These are phyloP conservation scores for Rostratula benghalensis DNA, from an alignment of 2,113 vertebrate species.

Conservation along the genomic window DNA sequence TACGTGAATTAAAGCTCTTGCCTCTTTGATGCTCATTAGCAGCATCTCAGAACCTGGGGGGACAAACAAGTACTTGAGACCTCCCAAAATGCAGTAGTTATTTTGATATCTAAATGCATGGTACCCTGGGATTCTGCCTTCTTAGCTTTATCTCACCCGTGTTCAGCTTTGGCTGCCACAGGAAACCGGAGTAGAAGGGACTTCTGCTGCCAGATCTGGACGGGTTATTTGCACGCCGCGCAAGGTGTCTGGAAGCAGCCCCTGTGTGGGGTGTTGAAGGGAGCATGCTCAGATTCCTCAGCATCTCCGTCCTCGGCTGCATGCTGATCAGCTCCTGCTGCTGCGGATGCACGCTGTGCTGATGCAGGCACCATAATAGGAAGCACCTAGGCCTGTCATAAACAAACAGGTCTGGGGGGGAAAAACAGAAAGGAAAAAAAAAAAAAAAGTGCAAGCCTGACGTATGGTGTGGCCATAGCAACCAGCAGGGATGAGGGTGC, in stretches of 20 bases:
- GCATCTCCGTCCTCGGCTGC: constrained; percentile 32
- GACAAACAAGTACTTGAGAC: background rate
- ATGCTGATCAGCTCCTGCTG: constrained; percentile 40
- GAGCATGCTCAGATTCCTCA: constrained; percentile 22
- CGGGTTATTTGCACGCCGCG: background rate
- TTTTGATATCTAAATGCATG: background rate
- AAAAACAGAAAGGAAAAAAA: no score
- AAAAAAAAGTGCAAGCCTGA: constrained; percentile 18
- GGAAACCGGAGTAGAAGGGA: background rate
- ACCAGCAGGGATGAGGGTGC: constrained; percentile 48
- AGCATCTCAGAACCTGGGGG: background rate
- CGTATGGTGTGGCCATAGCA: constrained; percentile 58
- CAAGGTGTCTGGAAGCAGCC: background rate
- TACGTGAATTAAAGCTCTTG: background rate
- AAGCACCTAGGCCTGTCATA: constrained; percentile 53
- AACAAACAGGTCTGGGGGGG: background rate
- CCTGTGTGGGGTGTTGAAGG: background rate
- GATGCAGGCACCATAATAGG: constrained; percentile 53
- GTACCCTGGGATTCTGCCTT: background rate
- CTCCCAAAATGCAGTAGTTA: background rate
- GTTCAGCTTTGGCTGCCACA: background rate
- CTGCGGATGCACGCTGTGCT: background rate
- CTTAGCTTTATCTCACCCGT: background rate
- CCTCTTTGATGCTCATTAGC: background rate
- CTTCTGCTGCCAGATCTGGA: background rate